phyloP scores from a whole-genome alignment of 2,113 vertebrate species.

The Corvus cornix region DNA sequence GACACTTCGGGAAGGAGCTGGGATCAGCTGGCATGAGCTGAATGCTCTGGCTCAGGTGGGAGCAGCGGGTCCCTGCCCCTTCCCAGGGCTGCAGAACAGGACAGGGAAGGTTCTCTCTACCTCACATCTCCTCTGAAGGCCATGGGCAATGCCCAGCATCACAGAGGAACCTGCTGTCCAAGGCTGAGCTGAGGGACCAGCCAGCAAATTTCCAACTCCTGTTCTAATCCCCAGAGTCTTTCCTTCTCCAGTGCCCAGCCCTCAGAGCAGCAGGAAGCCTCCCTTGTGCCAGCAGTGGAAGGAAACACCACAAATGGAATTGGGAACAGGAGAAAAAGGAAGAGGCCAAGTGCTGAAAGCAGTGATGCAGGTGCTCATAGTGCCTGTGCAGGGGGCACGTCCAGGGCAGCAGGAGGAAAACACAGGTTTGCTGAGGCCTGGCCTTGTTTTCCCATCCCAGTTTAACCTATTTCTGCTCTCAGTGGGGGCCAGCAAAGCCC shows the following conservation, averaged over 20 bases:
- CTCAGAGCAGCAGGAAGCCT: not conserved
- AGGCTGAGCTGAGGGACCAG: not conserved
- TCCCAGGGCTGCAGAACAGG: not conserved
- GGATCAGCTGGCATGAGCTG: not conserved
- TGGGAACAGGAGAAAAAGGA: not conserved
- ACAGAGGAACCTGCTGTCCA: not conserved
- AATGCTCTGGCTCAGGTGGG: not conserved
- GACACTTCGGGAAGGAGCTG: not conserved
- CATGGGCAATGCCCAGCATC: not conserved
- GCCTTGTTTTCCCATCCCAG: not conserved
- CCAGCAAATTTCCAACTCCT: not conserved
- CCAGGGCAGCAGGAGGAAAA: not conserved
- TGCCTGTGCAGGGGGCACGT: not conserved
- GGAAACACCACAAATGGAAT: not conserved
- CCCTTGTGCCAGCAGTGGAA: not conserved
- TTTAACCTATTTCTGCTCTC: slow-evolving; percentile 45
- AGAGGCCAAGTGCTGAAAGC: not conserved
- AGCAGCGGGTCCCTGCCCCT: not conserved
- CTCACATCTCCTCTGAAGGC: not conserved
- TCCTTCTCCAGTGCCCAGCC: not conserved
- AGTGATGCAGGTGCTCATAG: rapidly evolving
- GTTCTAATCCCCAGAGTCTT: not conserved
- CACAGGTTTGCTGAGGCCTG: not conserved
- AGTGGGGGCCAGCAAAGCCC: slow-evolving; percentile 27
- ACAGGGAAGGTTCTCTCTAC: not conserved